Percentiles rank a stretch among this genome's conserved stretches.
These are phyloP conservation scores for Melitaea athalia DNA, from an alignment of 2,888 invertebrate species.

Conservation along the genomic window DNA sequence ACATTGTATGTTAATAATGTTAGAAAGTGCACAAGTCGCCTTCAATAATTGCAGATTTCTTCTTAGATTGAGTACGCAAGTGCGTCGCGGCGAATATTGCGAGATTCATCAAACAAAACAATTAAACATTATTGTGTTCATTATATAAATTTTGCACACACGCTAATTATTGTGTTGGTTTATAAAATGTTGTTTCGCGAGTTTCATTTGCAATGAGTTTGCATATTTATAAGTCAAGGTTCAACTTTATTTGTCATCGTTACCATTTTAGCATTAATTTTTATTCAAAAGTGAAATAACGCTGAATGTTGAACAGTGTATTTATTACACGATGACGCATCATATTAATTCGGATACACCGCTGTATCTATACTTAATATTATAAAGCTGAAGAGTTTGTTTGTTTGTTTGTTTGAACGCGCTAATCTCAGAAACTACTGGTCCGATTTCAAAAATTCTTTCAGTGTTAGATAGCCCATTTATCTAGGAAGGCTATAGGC, in stretches of 20 bases:
- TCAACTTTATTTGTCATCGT: constrained; percentile 2
- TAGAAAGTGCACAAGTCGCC: not conserved
- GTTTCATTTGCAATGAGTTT: constrained; percentile 1
- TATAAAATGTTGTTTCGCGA: constrained; percentile 2
- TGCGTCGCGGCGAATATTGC: not conserved
- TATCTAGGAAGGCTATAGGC: no score
- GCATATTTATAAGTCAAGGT: constrained; percentile 5
- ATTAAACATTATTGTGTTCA: constrained; percentile 2
- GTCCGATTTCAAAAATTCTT: no score
- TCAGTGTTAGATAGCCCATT: no score
- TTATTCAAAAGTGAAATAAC: not conserved
- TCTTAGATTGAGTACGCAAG: not conserved
- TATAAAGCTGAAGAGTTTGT: no score
- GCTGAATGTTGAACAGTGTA: not conserved
- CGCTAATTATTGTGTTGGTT: not conserved
- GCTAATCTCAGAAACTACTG: no score
- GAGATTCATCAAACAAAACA: constrained; percentile 1
- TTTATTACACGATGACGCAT: not conserved
- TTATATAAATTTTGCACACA: not conserved
- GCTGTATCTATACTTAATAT: no score
- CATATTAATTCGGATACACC: not conserved
- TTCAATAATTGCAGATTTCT: not conserved
- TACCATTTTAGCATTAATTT: not conserved
- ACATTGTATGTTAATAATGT: not conserved
- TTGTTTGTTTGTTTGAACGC: no score